Base-by-base conservation (phyloP, 1,140 invertebrate species). In the Cepaea nemoralis region DNA sequence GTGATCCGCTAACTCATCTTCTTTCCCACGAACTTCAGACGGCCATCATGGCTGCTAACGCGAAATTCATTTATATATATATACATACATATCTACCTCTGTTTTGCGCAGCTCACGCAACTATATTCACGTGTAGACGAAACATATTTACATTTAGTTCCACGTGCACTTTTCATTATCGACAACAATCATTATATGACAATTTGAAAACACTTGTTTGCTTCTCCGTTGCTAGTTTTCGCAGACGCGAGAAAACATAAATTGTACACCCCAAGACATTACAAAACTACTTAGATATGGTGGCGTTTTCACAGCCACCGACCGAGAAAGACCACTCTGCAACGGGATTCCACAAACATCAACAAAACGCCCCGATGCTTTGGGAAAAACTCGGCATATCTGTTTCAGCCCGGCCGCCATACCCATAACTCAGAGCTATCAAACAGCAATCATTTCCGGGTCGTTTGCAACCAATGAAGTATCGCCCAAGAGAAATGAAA, bases 401-500 rank as follows among this genome's bases (percentile, higher is more conserved):
- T 0, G 5, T 63, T 63, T 63, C 59, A 63, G n/a, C n/a, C 59
- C 59, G 59, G 59, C 59, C n/a, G 27, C 59, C 27, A 1, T 63
- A 63, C n/a, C 27, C 59, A 63, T 63, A 63, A 63, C 59, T 63
- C 59, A 31, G 22, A 55, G 59, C n/a, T 63, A 63, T 63, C 59
- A 63, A 63, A 27, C 59, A 16, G 27, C n/a, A 27, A 63, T 63
- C 59, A 16, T 63, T 63, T 63, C 59, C 59, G 59, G 59, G 59
- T 63, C 59, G 33, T 63, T 63, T 63, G 27, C n/a, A 63, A 27
- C 59, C 2, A 63, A 63, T 31, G 59, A 63, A 63, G 59, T n/a
- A 31, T 63, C 59, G 59, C 59, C 33, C 16, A 19, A 31, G 59
- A 31, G 59, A 63, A 63, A 63, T 63, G 59, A 31, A 63, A 63